Evolutionary conservation across 2,113 vertebrate species (phyloP), one percentile per base, ranked within the genome.

Genomic region (Amphiprion percula): DNA sequence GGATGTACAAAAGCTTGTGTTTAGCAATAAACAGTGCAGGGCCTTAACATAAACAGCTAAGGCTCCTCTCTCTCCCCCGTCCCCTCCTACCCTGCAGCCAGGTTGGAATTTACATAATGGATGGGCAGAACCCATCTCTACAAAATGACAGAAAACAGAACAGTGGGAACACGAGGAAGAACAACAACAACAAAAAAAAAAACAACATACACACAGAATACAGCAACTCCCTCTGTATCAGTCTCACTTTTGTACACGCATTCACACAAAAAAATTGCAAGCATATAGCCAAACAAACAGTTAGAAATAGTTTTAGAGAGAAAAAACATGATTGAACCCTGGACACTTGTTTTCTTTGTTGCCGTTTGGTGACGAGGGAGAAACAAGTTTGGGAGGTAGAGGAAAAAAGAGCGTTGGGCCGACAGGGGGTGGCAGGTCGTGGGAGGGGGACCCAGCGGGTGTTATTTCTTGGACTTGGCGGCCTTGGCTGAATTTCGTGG

Each of bases 401-500:
- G 87, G 85, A 74, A 54, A 17, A 52, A 60, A 80, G 30, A 55
- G 80, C 5, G 46, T 53, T 71, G 75, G 77, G 71, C 55, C 37
- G 26, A 77, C 61, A 26, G 62, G 23, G 75, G 64, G 77, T 37
- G 73, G 52, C 24, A 65, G 84, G 79, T 70, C 39, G 71, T 46
- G 41, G 88, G 68, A 63, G 85, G 64, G 50, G 46, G 52, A 69
- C 79, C 77, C 73, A 84, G 87, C 60, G 71, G 90, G 87, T 93
- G 94, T 95, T 97, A 98, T 92, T 99, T 98, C 95, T 99, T 99
- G 92, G 96, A 95, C 95, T 99, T 98, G 26, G 90, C 87, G 1
- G 93, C 82, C 90, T 95, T 95, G 90, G 97, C 96, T 58, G 97
- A 97, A 91, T 98, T 98, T 82, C 97, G 95, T 1, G 98, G 98